Evolutionary conservation across 1,140 invertebrate genomes (phyloP).

Genomic region (Anastatus disparis): DNA sequence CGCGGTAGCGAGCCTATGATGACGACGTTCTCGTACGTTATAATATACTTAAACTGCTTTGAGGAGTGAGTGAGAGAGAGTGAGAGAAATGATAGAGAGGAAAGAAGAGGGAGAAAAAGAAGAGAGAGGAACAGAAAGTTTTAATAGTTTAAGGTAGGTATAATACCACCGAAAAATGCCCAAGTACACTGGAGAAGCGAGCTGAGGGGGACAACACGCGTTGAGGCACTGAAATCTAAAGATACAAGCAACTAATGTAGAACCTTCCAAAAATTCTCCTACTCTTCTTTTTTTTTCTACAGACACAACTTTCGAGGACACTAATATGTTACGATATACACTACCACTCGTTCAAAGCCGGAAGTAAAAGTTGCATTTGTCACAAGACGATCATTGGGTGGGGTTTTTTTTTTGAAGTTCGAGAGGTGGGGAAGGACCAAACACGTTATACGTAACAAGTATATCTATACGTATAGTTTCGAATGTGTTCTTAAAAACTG

Average conservation of each 20-base stretch:
- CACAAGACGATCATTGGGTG: slow-evolving; percentile 59
- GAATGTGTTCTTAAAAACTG: slow-evolving; percentile 2
- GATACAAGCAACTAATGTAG: slow-evolving; percentile 47
- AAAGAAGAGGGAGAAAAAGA: slow-evolving; percentile 33
- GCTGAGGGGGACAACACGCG: slow-evolving; percentile 20
- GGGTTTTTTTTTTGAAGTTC: slow-evolving; percentile 53
- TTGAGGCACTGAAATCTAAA: slow-evolving; percentile 54
- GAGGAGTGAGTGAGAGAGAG: not conserved
- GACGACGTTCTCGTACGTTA: too few relatives aligned
- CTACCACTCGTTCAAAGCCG: slow-evolving; percentile 54
- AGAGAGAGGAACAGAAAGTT: too few relatives aligned
- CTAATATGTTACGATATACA: too few relatives aligned
- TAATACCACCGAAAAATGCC: too few relatives aligned
- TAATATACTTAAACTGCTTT: too few relatives aligned
- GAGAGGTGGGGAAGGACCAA: not conserved
- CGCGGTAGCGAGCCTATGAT: too few relatives aligned
- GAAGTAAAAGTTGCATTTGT: slow-evolving; percentile 68
- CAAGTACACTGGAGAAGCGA: not conserved
- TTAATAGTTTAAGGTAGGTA: not conserved
- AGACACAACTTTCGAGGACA: too few relatives aligned
- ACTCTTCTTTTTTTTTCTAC: too few relatives aligned
- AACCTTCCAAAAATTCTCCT: slow-evolving; percentile 56
- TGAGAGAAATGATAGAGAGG: not conserved
- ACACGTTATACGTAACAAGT: too few relatives aligned
- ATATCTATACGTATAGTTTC: too few relatives aligned